Percentiles rank a stretch among this genome's conserved stretches.
phyloP scores from a whole-genome alignment of 2,113 vertebrate species.

The Centropristis striata region DNA sequence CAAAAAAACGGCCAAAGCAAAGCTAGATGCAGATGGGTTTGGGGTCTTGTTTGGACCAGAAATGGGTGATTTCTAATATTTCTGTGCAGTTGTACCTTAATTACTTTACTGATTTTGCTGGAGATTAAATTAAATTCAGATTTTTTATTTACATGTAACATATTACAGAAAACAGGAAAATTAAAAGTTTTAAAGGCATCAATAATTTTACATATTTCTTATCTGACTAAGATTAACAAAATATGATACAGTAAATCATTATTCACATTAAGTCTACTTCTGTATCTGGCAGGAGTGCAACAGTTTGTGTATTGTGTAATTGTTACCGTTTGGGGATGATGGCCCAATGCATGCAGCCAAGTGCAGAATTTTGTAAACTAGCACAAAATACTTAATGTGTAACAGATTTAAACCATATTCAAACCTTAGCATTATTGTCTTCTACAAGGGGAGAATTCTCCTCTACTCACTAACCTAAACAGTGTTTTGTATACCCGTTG shows the following conservation, averaged over 20 bases:
- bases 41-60: no score
- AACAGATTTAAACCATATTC: background rate
- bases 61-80: no score
- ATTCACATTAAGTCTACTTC: no score
- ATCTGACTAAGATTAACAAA: background rate
- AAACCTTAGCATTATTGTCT: background rate
- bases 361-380: background rate
- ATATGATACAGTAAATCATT: background rate
- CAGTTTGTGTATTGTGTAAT: no score
- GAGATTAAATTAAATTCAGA: background rate
- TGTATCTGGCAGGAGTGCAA: no score
- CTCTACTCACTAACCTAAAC: no score
- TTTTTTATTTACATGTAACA: background rate
- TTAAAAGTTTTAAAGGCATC: background rate
- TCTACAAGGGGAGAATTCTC: background rate
- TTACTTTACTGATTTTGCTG: background rate
- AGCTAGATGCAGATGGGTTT: background rate
- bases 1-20: background rate
- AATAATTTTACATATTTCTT: background rate
- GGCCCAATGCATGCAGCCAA: no score
- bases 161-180: no score
- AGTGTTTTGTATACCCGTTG: background rate
- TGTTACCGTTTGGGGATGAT: no score
- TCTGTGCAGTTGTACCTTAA: background rate
- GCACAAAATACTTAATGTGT: background rate